Evolutionary conservation across 2,113 vertebrate genomes (phyloP).

Genomic region (Dryoscopus gambensis): DNA sequence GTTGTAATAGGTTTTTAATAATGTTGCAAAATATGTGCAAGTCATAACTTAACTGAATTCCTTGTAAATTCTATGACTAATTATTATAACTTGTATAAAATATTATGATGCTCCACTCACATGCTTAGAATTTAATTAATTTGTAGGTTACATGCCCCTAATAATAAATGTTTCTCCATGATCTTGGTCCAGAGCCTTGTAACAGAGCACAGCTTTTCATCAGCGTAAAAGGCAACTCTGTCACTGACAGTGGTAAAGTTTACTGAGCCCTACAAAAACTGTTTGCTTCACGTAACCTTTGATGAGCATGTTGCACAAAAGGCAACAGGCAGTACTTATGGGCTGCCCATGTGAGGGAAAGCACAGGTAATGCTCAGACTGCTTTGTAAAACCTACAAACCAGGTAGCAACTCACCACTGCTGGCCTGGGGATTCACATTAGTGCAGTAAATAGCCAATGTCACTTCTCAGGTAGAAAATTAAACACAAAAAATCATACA

Average conservation of each 20-base stretch:
- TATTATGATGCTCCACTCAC: neutral
- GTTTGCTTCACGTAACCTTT: neutral
- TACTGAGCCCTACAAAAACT: neutral
- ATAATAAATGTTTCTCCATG: neutral
- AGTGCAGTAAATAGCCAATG: neutral
- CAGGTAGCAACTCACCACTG: neutral
- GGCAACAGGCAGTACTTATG: neutral
- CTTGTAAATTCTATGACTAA: neutral
- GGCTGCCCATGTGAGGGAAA: neutral
- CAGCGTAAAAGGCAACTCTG: neutral
- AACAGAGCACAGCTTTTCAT: neutral
- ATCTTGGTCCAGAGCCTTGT: neutral
- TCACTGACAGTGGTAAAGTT: constrained; percentile 4
- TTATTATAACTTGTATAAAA: constrained; percentile 20
- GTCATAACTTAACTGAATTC: neutral
- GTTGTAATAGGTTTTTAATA: neutral
- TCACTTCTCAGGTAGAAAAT: neutral
- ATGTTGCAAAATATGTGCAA: neutral
- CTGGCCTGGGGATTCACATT: neutral
- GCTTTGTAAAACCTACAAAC: neutral
- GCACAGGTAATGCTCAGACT: neutral
- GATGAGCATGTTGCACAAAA: neutral
- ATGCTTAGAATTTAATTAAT: neutral
- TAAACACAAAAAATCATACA: neutral
- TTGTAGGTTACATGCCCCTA: neutral